A percentile compares a stretch with the other conserved stretches of the same genome.
Conservation (phyloP, 2,113 vertebrate genomes). For the Tetraodon nigroviridis region DNA sequence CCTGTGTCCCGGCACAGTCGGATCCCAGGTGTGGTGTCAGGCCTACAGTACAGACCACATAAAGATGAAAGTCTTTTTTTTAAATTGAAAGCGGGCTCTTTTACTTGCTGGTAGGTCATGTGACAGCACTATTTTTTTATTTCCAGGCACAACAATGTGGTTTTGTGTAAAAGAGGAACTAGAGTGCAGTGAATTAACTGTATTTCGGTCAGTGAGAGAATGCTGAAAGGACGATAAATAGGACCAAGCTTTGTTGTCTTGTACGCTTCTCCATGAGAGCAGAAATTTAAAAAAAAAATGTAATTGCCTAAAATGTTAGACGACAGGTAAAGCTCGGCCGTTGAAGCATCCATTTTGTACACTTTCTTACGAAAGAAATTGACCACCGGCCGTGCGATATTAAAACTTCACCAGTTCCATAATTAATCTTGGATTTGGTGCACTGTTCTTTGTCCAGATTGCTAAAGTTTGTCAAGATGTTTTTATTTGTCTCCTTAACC, state of each 20-base stretch:
- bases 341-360: no score
- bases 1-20: slow-evolving; percentile 13
- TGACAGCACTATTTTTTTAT: slow-evolving; percentile 40
- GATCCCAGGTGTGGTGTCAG: slow-evolving; percentile 40
- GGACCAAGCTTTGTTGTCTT: slow-evolving; percentile 29
- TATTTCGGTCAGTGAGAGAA: slow-evolving; percentile 38
- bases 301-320: no score
- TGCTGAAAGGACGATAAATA: slow-evolving; percentile 40
- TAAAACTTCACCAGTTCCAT: slow-evolving; percentile 1
- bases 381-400: neutral
- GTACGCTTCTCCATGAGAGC: neutral
- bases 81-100: slow-evolving; percentile 48
- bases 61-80: slow-evolving; percentile 63
- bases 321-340: no score
- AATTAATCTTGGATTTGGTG: neutral
- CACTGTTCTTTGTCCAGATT: neutral
- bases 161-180: slow-evolving; percentile 14
- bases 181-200: slow-evolving; percentile 29
- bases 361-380: no score
- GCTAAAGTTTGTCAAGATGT: neutral
- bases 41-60: slow-evolving; percentile 14
- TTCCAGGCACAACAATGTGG: slow-evolving; percentile 28
- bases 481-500: neutral
- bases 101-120: slow-evolving; percentile 29
- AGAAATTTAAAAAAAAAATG: no score